Evolutionary conservation across 2,113 vertebrate species (phyloP), one percentile per base, ranked within the genome.

Genomic region (Desmodus rotundus): DNA sequence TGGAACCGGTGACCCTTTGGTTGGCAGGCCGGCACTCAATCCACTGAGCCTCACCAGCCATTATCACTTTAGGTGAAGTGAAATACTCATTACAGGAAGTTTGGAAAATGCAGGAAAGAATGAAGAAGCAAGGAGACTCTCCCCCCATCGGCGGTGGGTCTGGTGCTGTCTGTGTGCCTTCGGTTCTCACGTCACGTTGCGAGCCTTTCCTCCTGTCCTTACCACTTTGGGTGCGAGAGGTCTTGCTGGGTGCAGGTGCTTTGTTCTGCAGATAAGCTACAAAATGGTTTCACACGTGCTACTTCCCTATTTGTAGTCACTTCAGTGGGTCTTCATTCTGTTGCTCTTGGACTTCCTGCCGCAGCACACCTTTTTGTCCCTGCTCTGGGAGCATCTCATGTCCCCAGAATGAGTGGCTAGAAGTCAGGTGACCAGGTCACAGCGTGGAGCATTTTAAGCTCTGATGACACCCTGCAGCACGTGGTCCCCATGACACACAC

Each of bases 361-460:
- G 56, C 38, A 4, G 0, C 26, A 12, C 56, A 3, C 50, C 19
- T 38, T 1, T 50, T 1, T 36, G 38, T 45, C 63, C 10, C 7
- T 47, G 13, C 31, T 84, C 19, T n/a, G 80, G 82, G 58, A 13
- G 9, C 81, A 41, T 17, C 50, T 61, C 15, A 4, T 2, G 0
- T 33, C 24, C 43, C 83, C 13, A 72, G 52, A 85, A 26, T 33
- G 10, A 16, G 19, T 13, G 26, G 28, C 43, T 7, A 1, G 12
- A 19, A 9, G 24, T 22, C 56, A 31, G 0, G 20, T 7, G 54
- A 47, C 24, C 16, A 10, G 14, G 54, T 24, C 14, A 54, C 43
- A 3, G 4, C 0, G 11, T 1, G 38, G 41, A 22, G 4, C 24
- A 0, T 22, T 28, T 19, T 22, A 33, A 8, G 26, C 19, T 4